Evolutionary conservation across 2,888 invertebrate species (phyloP).

Genomic region (Apeira syringaria): DNA sequence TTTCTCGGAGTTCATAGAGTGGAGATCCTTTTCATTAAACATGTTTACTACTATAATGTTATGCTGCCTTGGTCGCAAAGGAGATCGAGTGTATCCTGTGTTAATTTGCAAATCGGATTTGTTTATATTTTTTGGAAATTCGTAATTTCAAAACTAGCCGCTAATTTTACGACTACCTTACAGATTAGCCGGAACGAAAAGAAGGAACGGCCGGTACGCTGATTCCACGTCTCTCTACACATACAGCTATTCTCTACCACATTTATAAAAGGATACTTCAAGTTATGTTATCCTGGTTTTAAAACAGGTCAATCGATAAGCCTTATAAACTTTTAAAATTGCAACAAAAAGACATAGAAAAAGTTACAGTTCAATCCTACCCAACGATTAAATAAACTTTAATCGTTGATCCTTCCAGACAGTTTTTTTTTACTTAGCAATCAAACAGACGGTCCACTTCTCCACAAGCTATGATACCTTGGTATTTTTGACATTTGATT

Average conservation of each 20-base stretch:
- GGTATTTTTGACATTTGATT: not conserved
- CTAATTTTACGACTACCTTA: no score
- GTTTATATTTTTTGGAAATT: not conserved
- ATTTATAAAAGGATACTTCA: not conserved
- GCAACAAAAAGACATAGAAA: no score
- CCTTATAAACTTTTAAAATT: no score
- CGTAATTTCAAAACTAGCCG: no score
- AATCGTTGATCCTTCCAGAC: no score
- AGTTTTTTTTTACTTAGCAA: no score
- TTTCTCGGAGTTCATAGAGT: constrained; percentile 2
- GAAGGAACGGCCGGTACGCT: no score
- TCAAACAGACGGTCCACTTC: not conserved
- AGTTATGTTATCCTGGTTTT: constrained; percentile 1
- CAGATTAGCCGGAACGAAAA: no score
- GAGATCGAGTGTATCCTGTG: constrained; percentile 18
- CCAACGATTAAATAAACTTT: no score
- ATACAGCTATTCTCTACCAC: no score
- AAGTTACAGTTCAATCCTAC: no score
- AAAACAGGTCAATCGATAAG: not conserved
- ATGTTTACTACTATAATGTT: not conserved
- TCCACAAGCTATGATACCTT: not conserved
- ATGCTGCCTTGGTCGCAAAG: constrained; percentile 16
- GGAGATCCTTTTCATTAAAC: constrained; percentile 1
- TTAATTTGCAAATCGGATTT: constrained; percentile 1
- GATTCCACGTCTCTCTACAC: no score